phyloP scores from a whole-genome alignment of 2,113 vertebrate genomes.

The Glaucidium brasilianum region DNA sequence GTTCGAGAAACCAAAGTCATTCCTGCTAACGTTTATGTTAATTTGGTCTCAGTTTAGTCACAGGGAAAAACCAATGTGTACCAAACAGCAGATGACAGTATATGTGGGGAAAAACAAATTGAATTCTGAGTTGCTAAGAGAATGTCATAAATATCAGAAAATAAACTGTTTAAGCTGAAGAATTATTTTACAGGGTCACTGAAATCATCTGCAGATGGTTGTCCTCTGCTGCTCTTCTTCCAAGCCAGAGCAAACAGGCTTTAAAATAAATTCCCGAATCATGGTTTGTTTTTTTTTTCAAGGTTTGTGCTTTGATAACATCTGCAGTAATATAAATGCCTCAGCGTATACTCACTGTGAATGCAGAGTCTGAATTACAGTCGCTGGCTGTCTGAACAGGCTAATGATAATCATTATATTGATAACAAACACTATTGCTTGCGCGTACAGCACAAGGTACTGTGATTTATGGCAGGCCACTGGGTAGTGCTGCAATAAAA shows the following conservation, averaged over 20 bases:
- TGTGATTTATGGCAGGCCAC: neutral
- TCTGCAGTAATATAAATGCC: neutral
- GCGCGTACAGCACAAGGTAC: neutral
- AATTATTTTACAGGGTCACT: neutral
- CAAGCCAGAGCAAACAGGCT: neutral
- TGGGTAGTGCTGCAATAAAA: neutral
- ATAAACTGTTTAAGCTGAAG: neutral
- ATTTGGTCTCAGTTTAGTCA: conserved; percentile 30
- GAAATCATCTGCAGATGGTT: conserved; percentile 10
- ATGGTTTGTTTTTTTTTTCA: neutral
- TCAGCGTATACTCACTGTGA: neutral
- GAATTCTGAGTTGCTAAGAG: neutral
- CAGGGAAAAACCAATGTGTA: neutral
- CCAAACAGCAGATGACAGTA: conserved; percentile 5
- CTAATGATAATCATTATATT: neutral
- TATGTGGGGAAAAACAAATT: neutral
- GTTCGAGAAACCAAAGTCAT: neutral
- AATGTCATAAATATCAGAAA: conserved; percentile 17
- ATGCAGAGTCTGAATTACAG: neutral
- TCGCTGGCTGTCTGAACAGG: neutral
- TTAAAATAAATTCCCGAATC: neutral
- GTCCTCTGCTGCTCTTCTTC: neutral
- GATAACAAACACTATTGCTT: neutral
- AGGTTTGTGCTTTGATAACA: conserved; percentile 35
- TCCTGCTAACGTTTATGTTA: neutral